These are phyloP conservation scores for Heliornis fulica DNA, from an alignment of 2,113 vertebrate genomes.

Conservation along the genomic window DNA sequence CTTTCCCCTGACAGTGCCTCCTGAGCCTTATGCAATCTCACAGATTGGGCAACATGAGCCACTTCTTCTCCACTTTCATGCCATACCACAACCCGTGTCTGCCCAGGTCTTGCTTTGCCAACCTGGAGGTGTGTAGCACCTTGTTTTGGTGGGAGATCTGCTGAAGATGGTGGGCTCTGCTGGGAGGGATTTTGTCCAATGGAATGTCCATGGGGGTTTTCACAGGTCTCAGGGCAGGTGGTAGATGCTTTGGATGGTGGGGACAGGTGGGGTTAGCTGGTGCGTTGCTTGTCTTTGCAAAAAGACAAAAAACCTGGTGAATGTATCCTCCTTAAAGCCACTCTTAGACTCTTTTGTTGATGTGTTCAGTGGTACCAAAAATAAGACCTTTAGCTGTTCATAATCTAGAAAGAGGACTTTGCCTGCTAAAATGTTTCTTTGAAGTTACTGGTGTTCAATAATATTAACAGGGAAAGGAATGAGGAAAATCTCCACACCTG, in stretches of 20 bases:
- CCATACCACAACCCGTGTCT: accelerated
- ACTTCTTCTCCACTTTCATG: neutral
- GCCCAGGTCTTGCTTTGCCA: neutral
- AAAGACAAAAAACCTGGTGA: neutral
- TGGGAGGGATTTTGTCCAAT: neutral
- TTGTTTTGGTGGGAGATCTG: neutral
- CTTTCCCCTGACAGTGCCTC: accelerated
- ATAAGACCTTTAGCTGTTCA: neutral
- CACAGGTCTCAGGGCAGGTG: neutral
- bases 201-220: neutral
- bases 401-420: neutral
- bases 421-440: neutral
- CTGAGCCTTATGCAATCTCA: neutral
- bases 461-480: neutral
- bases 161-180: neutral
- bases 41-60: neutral
- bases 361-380: neutral
- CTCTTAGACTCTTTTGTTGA: neutral
- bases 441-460: neutral
- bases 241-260: neutral
- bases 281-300: neutral
- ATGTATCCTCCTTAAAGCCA: neutral
- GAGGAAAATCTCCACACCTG: neutral
- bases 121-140: neutral
- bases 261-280: neutral